Evolutionary conservation across 2,797 vertebrate species (phyloP).

Genomic region (Anabas testudineus): DNA sequence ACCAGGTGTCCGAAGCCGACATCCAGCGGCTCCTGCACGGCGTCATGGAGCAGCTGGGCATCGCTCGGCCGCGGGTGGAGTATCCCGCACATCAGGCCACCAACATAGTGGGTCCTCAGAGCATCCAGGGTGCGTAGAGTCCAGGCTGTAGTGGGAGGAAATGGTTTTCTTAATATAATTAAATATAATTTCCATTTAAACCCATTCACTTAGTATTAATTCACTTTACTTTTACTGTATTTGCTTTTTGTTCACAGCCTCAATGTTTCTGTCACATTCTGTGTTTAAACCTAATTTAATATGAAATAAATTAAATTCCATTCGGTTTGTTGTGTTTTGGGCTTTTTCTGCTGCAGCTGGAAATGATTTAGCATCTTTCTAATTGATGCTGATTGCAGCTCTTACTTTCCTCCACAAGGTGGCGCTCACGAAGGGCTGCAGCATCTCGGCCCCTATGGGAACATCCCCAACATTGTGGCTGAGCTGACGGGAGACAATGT

Average conservation of each 20-base stretch:
- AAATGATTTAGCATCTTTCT: not conserved
- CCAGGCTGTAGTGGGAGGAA: too few species aligned
- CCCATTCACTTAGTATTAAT: too few species aligned
- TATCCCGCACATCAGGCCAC: slow-evolving; percentile 96
- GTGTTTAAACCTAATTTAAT: too few species aligned
- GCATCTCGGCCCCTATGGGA: slow-evolving; percentile 96
- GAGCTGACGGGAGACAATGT: slow-evolving; percentile 96
- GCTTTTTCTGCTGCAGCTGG: not conserved
- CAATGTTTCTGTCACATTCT: too few species aligned
- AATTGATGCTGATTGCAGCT: not conserved
- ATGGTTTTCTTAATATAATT: too few species aligned
- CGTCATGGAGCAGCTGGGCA: slow-evolving; percentile 97
- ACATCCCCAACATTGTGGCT: slow-evolving; percentile 98
- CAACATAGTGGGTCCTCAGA: slow-evolving; percentile 96
- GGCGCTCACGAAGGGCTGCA: slow-evolving; percentile 98
- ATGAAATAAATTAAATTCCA: too few species aligned
- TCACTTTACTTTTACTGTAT: too few species aligned
- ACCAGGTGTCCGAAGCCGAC: slow-evolving; percentile 92
- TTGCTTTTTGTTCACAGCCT: too few species aligned
- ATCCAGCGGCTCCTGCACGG: slow-evolving; percentile 97
- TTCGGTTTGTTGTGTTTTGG: too few species aligned
- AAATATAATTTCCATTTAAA: too few species aligned
- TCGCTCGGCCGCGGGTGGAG: slow-evolving; percentile 94
- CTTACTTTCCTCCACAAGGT: slow-evolving; percentile 81
- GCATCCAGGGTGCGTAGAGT: slow-evolving; percentile 88